phyloP scores from a whole-genome alignment of 2,113 vertebrate species.

The Rynchops niger region DNA sequence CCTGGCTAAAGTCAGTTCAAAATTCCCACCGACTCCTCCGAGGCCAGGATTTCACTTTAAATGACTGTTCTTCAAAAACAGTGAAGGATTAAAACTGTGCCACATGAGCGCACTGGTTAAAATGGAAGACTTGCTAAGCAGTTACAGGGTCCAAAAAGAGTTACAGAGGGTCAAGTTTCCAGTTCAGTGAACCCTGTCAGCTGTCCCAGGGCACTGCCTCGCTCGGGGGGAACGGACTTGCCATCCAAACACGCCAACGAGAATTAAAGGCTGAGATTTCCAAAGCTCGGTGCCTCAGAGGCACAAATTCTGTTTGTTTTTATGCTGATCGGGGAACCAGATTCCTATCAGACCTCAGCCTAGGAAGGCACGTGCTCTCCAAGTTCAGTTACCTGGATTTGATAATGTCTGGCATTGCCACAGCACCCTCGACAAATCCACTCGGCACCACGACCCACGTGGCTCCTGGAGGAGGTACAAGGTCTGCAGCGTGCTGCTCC shows the following conservation, averaged over 20 bases:
- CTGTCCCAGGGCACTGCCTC: constrained; percentile 11
- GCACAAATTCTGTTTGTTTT: not conserved
- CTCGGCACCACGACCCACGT: fast-evolving
- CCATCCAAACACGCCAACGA: not conserved
- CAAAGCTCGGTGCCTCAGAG: not conserved
- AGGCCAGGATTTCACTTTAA: not conserved
- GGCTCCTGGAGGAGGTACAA: not conserved
- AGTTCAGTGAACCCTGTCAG: constrained; percentile 46
- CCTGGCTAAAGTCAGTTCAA: not conserved
- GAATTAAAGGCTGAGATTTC: not conserved
- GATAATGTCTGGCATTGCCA: not conserved
- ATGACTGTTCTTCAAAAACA: not conserved
- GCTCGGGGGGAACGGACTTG: not conserved
- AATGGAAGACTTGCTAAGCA: constrained; percentile 60
- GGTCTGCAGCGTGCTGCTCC: fast-evolving
- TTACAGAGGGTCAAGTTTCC: constrained; percentile 53
- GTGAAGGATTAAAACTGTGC: constrained; percentile 40
- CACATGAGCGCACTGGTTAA: constrained; percentile 57
- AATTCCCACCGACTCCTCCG: fast-evolving
- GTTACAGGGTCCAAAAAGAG: constrained; percentile 56
- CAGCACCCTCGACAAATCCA: not conserved
- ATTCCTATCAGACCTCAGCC: not conserved
- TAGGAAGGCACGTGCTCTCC: not conserved
- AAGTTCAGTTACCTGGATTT: not conserved
- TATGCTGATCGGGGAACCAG: not conserved